Evolutionary conservation across 2,113 vertebrate genomes (phyloP).

Genomic region (Thunnus thynnus): DNA sequence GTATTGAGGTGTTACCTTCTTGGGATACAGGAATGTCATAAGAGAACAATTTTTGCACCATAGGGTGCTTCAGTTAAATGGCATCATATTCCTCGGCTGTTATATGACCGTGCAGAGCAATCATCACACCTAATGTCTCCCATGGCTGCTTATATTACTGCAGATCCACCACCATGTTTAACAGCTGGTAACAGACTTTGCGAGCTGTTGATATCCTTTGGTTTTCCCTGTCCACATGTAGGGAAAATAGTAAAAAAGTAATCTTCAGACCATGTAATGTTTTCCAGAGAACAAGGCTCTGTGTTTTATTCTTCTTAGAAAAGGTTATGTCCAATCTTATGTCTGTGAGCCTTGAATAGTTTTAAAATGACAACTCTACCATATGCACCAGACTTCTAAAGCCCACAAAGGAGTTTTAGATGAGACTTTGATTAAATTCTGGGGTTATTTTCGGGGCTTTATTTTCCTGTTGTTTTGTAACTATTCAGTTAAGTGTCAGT

Average conservation of each 20-base stretch:
- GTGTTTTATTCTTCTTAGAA: slow-evolving; percentile 3
- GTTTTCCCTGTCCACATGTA: slow-evolving; percentile 5
- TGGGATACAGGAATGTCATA: slow-evolving; percentile 3
- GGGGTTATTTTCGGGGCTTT: not conserved
- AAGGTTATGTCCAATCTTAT: not conserved
- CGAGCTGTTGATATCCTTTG: slow-evolving; percentile 22
- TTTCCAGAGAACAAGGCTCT: slow-evolving; percentile 12
- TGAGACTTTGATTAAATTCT: slow-evolving; percentile 7
- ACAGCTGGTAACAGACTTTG: slow-evolving; percentile 45
- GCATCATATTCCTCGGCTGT: slow-evolving; percentile 60
- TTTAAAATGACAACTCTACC: slow-evolving; percentile 3
- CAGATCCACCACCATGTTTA: slow-evolving; percentile 42
- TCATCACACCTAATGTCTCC: slow-evolving; percentile 62
- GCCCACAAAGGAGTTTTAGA: not conserved
- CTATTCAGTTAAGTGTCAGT: slow-evolving; percentile 11
- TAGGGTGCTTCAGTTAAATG: slow-evolving; percentile 56
- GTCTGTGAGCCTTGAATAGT: not conserved
- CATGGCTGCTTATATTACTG: slow-evolving; percentile 54
- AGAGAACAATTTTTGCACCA: slow-evolving; percentile 40
- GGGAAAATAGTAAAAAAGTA: slow-evolving; percentile 7
- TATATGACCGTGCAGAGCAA: slow-evolving; percentile 52
- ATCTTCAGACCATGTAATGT: slow-evolving; percentile 33
- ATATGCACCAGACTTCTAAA: not conserved
- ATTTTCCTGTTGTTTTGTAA: not conserved
- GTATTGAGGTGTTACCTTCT: slow-evolving; percentile 1